These are phyloP conservation scores for Lynx canadensis DNA, from an alignment of 2,113 vertebrate genomes.

Conservation along the genomic window DNA sequence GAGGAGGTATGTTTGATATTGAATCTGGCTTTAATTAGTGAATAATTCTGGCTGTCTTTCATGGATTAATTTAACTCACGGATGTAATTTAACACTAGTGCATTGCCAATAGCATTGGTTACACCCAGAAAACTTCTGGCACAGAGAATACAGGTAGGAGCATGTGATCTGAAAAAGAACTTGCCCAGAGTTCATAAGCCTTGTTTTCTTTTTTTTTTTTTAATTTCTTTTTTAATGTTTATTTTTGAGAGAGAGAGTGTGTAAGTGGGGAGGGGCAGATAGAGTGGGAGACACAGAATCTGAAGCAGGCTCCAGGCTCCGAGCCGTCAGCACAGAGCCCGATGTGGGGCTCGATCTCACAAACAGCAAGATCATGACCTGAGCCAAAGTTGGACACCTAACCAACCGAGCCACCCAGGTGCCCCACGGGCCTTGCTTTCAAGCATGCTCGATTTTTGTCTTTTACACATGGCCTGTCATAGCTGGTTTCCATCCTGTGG, in stretches of 20 bases:
- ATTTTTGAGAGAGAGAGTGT: no score
- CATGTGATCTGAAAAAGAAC: background rate
- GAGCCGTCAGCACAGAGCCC: no score
- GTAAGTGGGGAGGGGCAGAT: no score
- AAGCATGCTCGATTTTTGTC: background rate
- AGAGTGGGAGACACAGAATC: no score
- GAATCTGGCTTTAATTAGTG: slow-evolving; percentile 27
- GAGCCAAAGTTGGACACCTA: no score
- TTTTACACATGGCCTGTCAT: no score
- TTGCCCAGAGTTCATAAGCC: background rate
- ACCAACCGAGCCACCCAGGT: no score
- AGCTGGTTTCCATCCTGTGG: background rate
- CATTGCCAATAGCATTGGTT: background rate
- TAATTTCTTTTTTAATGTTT: no score
- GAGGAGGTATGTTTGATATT: slow-evolving; percentile 88
- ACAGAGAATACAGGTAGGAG: background rate
- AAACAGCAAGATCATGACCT: no score
- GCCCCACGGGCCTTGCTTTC: background rate
- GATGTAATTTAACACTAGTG: background rate
- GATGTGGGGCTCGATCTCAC: no score
- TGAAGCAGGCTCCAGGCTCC: no score
- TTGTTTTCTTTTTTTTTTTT: no score
- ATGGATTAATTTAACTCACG: background rate
- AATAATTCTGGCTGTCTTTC: background rate
- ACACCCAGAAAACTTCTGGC: background rate